These are phyloP conservation scores for Zygogramma bicolorata DNA, from an alignment of 2,888 invertebrate species.

Conservation along the genomic window DNA sequence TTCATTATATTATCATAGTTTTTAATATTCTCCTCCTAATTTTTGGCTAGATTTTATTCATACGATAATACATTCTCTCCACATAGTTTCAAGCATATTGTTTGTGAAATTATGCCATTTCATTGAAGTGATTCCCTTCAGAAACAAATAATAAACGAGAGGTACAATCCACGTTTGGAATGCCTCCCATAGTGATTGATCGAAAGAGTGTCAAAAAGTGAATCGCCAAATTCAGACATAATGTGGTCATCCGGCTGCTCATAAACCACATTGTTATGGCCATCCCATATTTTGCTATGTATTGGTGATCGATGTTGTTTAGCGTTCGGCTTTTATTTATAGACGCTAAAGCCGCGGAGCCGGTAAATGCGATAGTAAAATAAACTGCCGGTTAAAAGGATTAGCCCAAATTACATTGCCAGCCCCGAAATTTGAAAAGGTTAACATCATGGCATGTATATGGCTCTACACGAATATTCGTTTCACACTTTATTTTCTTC, in stretches of 20 bases:
- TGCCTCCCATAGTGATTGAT: background rate
- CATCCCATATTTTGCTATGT: conserved; percentile 55
- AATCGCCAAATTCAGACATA: conserved; percentile 29
- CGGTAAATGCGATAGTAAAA: conserved; percentile 54
- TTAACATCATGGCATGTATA: conserved; percentile 31
- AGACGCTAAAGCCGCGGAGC: conserved; percentile 46
- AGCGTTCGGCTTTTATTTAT: conserved; percentile 54
- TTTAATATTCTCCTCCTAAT: no score
- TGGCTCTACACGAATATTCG: conserved; percentile 20
- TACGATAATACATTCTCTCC: no score
- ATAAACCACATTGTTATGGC: conserved; percentile 58
- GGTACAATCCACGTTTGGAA: background rate
- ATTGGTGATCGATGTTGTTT: conserved; percentile 59
- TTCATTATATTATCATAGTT: no score
- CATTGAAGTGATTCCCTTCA: no score
- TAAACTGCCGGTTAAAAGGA: conserved; percentile 51
- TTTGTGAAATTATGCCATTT: no score
- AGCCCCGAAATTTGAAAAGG: conserved; percentile 44
- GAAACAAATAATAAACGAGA: no score
- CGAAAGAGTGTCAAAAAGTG: conserved; percentile 13
- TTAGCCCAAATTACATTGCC: conserved; percentile 44
- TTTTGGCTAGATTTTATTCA: no score
- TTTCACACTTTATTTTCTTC: conserved; percentile 5
- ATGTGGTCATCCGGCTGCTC: conserved; percentile 43
- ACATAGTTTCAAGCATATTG: no score